phyloP scores from a whole-genome alignment of 2,888 invertebrate genomes.

The Cheilosia pagana region DNA sequence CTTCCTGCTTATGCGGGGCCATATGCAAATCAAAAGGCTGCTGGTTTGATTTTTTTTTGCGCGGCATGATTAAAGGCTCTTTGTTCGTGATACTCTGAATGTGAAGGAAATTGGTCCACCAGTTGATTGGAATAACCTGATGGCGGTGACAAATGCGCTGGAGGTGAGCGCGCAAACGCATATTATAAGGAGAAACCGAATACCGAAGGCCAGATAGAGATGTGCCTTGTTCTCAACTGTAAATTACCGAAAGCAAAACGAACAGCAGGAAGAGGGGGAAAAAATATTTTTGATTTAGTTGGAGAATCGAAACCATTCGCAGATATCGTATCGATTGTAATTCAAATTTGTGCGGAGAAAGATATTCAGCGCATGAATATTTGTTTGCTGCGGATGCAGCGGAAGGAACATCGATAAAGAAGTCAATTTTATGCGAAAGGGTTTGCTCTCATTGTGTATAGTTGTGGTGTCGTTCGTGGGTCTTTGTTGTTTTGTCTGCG shows the following conservation, averaged over 20 bases:
- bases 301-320: constrained; percentile 46
- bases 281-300: constrained; percentile 54
- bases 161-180: constrained; percentile 65
- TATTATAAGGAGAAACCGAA: constrained; percentile 40
- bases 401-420: constrained; percentile 73
- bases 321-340: constrained; percentile 68
- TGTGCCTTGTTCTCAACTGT: constrained; percentile 45
- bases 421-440: constrained; percentile 75
- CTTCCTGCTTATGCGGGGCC: constrained; percentile 69
- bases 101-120: constrained; percentile 62
- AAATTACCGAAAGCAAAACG: constrained; percentile 62
- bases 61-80: constrained; percentile 75
- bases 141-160: constrained; percentile 74
- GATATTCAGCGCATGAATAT: constrained; percentile 50
- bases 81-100: constrained; percentile 58
- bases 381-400: constrained; percentile 57
- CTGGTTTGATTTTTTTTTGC: constrained; percentile 58
- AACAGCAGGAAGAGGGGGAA: constrained; percentile 15
- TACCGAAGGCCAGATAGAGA: constrained; percentile 8
- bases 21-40: constrained; percentile 69
- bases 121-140: constrained; percentile 71
- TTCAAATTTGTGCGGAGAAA: constrained; percentile 68
- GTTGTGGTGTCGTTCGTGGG: constrained; percentile 13
- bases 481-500: constrained; percentile 38
- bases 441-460: constrained; percentile 51